Evolutionary conservation across 64 coral and sea anemone species (phyloP), one percentile per base, ranked within the genome.

Genomic region (Orbicella faveolata): DNA sequence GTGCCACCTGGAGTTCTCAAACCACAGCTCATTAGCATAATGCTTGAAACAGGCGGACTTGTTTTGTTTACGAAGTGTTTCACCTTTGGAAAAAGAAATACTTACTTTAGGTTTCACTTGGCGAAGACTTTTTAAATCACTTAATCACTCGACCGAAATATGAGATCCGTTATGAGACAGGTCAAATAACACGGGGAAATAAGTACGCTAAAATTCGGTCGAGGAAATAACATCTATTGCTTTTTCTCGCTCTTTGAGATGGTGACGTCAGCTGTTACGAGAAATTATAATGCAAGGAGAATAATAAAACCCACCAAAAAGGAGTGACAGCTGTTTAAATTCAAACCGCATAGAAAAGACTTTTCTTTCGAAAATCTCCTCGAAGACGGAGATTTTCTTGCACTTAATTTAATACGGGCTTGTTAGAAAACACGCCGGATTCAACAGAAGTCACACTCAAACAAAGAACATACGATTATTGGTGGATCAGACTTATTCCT

Each of bases 281-380:
- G 35, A 44, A 83, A 83, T 83, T 66, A 83, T 36, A 69, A 83
- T 67, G 61, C 36, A 8, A 14, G 20, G 36, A 26, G 68, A 72
- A 85, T 33, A 85, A 52, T 81, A 63, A 81, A 85, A 30, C 61
- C 57, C n/a, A 72, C 82, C 52, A 55, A 52, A 44, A n/a, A 53
- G 37, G 34, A 73, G 65, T 18, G 82, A 85, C 82, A 85, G 82
- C 82, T 85, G 82, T 64, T 85, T 85, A 85, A 85, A 85, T 72
- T 85, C 37, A 85, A 85, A 85, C 64, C 82, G 82, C 82, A 72
- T 23, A 16, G 44, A 48, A 48, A 62, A 85, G 65, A 52, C 41
- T 68, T 73, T 85, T 14, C 37, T 85, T 85, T 44, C 21, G 75
- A 78, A 85, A 85, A 68, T 85, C 82, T 85, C 64, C 81, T 85